Base-by-base conservation (phyloP, 2,113 vertebrate species). In the Lasiurus cinereus region DNA sequence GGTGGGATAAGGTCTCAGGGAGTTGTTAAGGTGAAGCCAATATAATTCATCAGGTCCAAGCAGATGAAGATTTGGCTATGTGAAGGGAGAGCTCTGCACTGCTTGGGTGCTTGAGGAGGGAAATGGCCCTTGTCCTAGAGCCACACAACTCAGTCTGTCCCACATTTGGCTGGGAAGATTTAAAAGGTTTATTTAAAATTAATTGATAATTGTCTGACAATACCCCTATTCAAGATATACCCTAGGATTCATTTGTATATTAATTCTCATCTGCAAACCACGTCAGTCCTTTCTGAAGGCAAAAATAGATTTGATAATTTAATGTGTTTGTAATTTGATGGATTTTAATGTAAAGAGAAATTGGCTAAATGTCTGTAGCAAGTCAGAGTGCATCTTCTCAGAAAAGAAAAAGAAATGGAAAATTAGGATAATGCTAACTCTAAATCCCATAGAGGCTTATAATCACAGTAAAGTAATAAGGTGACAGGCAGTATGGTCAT, bases 201-300 rank as follows among this genome's bases (percentile, higher is more conserved):
- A 86, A 96, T 94, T 96, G 56, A 74, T 90, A 91, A 92, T 90
- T 15, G 10, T 64, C 89, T 91, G 83, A 80, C 46, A 96, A 69
- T 29, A 46, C 46, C 83, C 67, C 52, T 89, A 66, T 76, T 96
- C 88, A 87, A 4, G n/a, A 84, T 90, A 83, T 83, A 62, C 15
- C 50, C 83, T 72, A n/a, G 31, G 88, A 94, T 79, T 97, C 90
- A 92, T 91, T 94, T 83, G 50, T 91, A 96, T 70, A 94, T 93
- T 95, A 91, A 95, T 95, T 95, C 88, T 87, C 96, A 95, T 86
- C 96, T 95, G 74, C 96, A 93, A 96, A 93, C 31, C 88, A 94
- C 87, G 93, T 93, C 83, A 82, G 83, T 96, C 92, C 87, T 93
- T 94, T 83, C 66, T 91, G 66, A 43, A 93, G 78, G 79, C 64